Evolutionary conservation across 2,888 invertebrate species (phyloP), one percentile per base, ranked within the genome.

Genomic region (Digitonthophagus gazella): DNA sequence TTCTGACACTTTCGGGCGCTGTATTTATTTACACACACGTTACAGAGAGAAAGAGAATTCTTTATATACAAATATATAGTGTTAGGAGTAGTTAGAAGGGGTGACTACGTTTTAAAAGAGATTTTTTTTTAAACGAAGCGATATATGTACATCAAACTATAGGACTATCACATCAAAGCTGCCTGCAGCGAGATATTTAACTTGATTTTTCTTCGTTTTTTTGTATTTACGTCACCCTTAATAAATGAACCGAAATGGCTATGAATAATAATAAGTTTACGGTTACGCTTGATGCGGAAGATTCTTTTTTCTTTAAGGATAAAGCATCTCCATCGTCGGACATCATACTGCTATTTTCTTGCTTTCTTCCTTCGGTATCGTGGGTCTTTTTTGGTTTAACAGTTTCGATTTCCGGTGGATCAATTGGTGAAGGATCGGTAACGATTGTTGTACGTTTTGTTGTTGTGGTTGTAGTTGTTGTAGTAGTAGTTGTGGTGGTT

Each of bases 401-500:
- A 20, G 15, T 69, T 58, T 72, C 74, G n/a, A 82, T 78, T 69
- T 83, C 77, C n/a, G 84, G 83, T 8, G 84, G 83, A 69, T 75
- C 75, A 55, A 78, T 73, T 2, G 83, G 83, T 16, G 79, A 76
- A 11, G 85, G 81, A 28, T 88, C 87, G 63, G 85, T 85, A 20
- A 83, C 87, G 1, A 90, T 88, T 2, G 87, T 87, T 3, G 88
- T 88, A 0, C 88, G 88, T 0, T 88, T 88, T 1, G 87, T 84
- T 0, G 82, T 83, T 0, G 82, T 81, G 0, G 83, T 82, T 1
- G 84, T 83, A 1, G 84, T 83, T 1, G 84, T 84, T 0, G 83
- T 84, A 0, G 86, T 85, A 0, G 86, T 85, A 0, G 85, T 85
- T 0, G 87, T 85, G 0, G 87, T 86, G 0, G 90, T 87, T 0